Percentiles rank a stretch among this genome's conserved stretches.
Evolutionary conservation across 2,888 invertebrate species (phyloP).

Genomic region (Lathronympha strigana): DNA sequence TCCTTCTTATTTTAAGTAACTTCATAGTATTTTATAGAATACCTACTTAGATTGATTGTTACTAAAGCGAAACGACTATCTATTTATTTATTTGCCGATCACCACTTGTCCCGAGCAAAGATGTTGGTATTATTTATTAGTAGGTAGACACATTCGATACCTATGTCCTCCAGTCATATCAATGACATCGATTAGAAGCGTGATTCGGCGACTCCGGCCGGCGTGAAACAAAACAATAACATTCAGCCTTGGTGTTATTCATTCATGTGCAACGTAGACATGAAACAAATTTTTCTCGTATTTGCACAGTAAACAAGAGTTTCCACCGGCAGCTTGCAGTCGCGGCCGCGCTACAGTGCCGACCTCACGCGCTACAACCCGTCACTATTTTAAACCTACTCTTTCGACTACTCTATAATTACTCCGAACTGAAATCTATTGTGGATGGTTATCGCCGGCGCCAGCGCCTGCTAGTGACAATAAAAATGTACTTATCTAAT

Average conservation of each 20-base stretch:
- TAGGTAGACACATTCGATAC: slow-evolving; percentile 3
- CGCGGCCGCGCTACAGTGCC: slow-evolving; percentile 63
- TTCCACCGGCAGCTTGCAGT: slow-evolving; percentile 62
- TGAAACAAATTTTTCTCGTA: slow-evolving; percentile 76
- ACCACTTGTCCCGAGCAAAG: too few species aligned
- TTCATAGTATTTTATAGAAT: too few species aligned
- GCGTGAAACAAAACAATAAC: slow-evolving; percentile 65
- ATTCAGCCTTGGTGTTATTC: slow-evolving; percentile 72
- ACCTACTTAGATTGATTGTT: too few species aligned
- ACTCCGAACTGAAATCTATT: slow-evolving; percentile 52
- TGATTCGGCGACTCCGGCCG: slow-evolving; percentile 56
- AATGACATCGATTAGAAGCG: slow-evolving; percentile 45
- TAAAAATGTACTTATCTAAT: slow-evolving; percentile 57
- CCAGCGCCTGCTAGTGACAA: slow-evolving; percentile 46
- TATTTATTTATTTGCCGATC: too few species aligned
- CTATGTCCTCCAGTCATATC: slow-evolving; percentile 23
- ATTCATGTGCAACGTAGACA: slow-evolving; percentile 75
- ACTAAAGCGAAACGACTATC: too few species aligned
- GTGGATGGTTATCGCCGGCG: slow-evolving; percentile 43
- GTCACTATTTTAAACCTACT: slow-evolving; percentile 60
- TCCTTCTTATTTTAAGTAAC: too few species aligned
- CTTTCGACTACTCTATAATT: slow-evolving; percentile 54
- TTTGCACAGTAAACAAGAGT: slow-evolving; percentile 71
- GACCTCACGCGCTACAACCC: slow-evolving; percentile 55
- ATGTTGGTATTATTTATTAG: background rate